These are phyloP conservation scores for Gopherus flavomarginatus DNA, from an alignment of 2,113 vertebrate species.

Conservation along the genomic window DNA sequence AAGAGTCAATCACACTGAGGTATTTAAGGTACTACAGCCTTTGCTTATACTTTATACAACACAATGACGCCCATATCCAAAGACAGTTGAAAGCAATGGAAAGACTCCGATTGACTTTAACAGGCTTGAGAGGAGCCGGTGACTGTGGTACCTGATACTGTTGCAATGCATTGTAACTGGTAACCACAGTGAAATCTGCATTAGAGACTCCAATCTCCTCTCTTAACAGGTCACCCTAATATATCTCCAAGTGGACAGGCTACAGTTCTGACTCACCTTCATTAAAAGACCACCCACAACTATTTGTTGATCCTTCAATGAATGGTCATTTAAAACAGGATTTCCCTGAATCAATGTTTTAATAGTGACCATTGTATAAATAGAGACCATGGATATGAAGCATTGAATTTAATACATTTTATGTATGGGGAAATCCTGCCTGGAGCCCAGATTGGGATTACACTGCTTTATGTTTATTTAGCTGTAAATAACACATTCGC, in stretches of 20 bases:
- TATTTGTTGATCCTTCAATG: not conserved
- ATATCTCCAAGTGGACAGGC: not conserved
- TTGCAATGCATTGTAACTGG: not conserved
- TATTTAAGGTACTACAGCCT: not conserved
- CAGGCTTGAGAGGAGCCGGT: rapidly evolving
- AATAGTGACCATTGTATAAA: not conserved
- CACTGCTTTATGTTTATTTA: slow-evolving; percentile 58
- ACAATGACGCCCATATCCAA: rapidly evolving
- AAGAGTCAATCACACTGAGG: not conserved
- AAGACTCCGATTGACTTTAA: not conserved
- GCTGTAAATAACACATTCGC: slow-evolving; percentile 76
- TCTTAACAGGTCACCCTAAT: not conserved
- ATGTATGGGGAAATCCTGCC: slow-evolving; percentile 40
- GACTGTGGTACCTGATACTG: rapidly evolving
- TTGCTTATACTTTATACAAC: rapidly evolving
- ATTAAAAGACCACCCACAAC: not conserved
- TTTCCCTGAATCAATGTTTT: not conserved
- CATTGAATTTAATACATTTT: slow-evolving; percentile 19
- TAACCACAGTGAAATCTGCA: not conserved
- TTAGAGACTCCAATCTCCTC: not conserved
- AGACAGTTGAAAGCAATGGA: not conserved
- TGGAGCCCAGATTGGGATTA: slow-evolving; percentile 47
- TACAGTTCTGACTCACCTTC: not conserved
- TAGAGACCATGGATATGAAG: not conserved
- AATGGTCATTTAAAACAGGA: not conserved